These are phyloP conservation scores for Dendroctonus ponderosae DNA, from an alignment of 1,140 invertebrate species.

Conservation along the genomic window DNA sequence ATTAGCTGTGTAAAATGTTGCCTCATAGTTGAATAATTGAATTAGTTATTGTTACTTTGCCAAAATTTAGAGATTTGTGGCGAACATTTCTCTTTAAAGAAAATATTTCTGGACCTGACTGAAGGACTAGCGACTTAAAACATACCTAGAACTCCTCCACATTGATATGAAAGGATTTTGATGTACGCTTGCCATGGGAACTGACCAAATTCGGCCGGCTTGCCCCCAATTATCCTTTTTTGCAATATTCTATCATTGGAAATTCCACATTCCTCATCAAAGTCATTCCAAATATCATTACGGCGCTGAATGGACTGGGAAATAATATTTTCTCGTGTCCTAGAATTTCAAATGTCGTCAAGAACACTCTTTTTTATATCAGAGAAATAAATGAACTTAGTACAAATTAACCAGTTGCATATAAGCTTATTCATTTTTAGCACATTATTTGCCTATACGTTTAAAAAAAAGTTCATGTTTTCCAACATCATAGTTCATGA, in stretches of 20 bases:
- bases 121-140: neutral
- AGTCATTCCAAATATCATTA: conserved; percentile 40
- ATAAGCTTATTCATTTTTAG: neutral
- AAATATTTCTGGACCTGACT: neutral
- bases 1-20: too few species aligned
- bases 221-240: conserved; percentile 76
- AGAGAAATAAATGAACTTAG: neutral
- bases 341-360: conserved; percentile 4
- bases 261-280: conserved; percentile 43
- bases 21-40: too few species aligned
- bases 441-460: neutral
- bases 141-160: conserved; percentile 69
- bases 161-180: conserved; percentile 77
- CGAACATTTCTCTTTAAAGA: neutral
- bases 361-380: neutral
- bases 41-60: neutral
- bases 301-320: conserved; percentile 36
- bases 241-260: conserved; percentile 56
- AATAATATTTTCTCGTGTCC: conserved; percentile 21
- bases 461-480: neutral
- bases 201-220: conserved; percentile 70
- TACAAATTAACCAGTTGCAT: neutral
- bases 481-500: too few species aligned
- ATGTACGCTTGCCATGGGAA: conserved; percentile 86
- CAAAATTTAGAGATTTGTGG: too few species aligned